Conservation (phyloP, 1,140 invertebrate genomes). For the Drosophila burlai region DNA sequence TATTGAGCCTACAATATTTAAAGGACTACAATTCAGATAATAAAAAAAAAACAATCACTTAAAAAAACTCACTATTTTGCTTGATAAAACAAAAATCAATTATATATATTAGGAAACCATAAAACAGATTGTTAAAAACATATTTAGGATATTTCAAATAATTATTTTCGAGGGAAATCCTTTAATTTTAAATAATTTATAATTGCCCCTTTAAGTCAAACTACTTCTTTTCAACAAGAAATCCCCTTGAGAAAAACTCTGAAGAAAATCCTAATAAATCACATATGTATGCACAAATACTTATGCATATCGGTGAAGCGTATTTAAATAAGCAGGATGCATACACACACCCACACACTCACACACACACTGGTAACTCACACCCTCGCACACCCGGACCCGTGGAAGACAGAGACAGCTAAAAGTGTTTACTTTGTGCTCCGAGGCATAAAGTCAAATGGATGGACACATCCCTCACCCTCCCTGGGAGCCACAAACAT, state of each 20-base stretch:
- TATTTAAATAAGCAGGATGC: conserved; percentile 33
- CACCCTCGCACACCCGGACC: not conserved
- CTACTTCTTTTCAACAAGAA: not conserved
- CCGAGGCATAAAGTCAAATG: conserved; percentile 60
- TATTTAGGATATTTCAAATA: not conserved
- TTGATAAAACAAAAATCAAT: not conserved
- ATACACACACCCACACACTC: conserved; percentile 1
- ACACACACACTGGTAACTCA: not conserved
- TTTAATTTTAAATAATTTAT: not conserved
- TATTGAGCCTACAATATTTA: no score
- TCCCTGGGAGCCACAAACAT: conserved; percentile 12
- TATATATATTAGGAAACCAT: not conserved
- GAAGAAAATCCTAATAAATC: not conserved
- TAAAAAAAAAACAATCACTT: no score
- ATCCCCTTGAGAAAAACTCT: no score
- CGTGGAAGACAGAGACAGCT: conserved; percentile 15
- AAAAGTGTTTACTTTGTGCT: conserved; percentile 70
- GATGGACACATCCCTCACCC: conserved; percentile 15
- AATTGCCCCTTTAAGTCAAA: not conserved
- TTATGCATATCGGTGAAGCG: not conserved
- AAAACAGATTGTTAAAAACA: not conserved
- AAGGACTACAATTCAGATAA: no score
- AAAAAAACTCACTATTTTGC: no score
- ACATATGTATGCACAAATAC: not conserved
- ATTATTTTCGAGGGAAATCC: not conserved